A percentile compares a stretch with the other conserved stretches of the same genome.
Evolutionary conservation across 1,140 invertebrate genomes (phyloP).

Genomic region (Ostrea edulis): DNA sequence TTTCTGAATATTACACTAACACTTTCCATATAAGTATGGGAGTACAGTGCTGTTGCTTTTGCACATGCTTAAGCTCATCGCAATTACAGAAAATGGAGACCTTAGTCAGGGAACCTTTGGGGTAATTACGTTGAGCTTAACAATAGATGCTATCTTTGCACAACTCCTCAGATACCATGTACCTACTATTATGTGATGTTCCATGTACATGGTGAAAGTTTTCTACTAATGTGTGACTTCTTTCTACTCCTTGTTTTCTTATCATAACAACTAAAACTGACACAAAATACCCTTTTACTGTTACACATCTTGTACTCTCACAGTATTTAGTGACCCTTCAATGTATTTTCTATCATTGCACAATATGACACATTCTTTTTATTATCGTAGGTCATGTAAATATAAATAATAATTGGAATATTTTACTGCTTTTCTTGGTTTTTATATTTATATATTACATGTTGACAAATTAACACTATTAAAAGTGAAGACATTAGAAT

Average conservation of each 20-base stretch:
- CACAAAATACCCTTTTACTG: neutral
- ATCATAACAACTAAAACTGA: neutral
- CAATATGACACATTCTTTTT: neutral
- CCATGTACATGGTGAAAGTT: constrained; percentile 42
- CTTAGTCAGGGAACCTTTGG: neutral
- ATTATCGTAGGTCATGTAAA: neutral
- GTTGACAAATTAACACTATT: neutral
- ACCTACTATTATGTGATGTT: constrained; percentile 22
- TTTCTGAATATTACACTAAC: neutral
- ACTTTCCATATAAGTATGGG: neutral
- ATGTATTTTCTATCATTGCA: neutral
- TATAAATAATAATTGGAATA: neutral
- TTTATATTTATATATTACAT: neutral
- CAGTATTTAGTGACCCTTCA: neutral
- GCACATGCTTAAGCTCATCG: constrained; percentile 4
- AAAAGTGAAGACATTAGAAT: neutral
- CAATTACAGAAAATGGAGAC: neutral
- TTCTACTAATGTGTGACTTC: neutral
- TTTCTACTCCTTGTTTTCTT: neutral
- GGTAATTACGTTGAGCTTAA: constrained; percentile 40
- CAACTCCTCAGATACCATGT: constrained; percentile 20
- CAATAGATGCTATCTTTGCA: constrained; percentile 28
- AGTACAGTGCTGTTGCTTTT: neutral
- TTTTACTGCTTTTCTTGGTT: neutral
- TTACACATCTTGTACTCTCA: neutral